phyloP scores from a whole-genome alignment of 2,888 invertebrate genomes.

The Machimus rusticus region DNA sequence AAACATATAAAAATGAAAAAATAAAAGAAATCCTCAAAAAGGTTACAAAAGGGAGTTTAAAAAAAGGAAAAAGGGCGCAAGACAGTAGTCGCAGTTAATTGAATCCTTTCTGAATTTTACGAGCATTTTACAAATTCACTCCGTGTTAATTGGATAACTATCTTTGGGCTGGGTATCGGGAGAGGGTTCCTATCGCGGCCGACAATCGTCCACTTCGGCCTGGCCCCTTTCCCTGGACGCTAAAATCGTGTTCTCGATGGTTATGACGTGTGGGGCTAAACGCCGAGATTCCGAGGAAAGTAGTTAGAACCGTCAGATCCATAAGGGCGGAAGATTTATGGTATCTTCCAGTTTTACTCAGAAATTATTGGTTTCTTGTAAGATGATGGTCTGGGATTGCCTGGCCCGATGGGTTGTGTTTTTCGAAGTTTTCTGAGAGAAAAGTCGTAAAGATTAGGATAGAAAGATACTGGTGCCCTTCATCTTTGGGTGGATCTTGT shows the following conservation, averaged over 20 bases:
- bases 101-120: constrained; percentile 43
- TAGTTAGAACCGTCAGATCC: constrained; percentile 2
- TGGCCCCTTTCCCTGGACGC: not conserved
- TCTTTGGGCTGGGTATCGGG: not conserved
- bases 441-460: constrained; percentile 36
- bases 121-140: constrained; percentile 43
- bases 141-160: constrained; percentile 44
- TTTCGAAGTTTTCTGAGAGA: constrained; percentile 18
- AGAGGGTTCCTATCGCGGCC: not conserved
- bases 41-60: not conserved
- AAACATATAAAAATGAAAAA: constrained; percentile 35
- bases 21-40: not conserved
- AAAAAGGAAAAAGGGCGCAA: not conserved
- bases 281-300: constrained; percentile 23
- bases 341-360: constrained; percentile 37
- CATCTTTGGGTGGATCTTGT: not conserved
- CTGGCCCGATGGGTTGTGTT: not conserved
- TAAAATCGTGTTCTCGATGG: constrained; percentile 27
- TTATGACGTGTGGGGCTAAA: constrained; percentile 34
- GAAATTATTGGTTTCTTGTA: constrained; percentile 38
- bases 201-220: not conserved
- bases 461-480: not conserved
- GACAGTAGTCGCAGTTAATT: constrained; percentile 43
- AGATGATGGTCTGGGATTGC: constrained; percentile 22
- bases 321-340: constrained; percentile 33